These are phyloP conservation scores for Neomonachus schauinslandi DNA, from an alignment of 2,113 vertebrate species.

Conservation along the genomic window DNA sequence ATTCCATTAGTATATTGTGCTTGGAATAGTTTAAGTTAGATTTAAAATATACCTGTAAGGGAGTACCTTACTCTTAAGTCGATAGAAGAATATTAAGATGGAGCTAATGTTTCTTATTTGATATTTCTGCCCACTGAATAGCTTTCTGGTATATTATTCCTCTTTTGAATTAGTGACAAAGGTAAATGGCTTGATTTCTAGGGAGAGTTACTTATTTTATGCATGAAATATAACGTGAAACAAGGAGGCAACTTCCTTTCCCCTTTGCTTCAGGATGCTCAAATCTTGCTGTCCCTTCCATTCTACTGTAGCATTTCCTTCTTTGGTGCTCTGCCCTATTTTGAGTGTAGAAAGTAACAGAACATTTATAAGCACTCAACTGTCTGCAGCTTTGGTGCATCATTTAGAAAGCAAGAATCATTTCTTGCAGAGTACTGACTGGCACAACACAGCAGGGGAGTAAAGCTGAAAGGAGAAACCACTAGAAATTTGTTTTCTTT, in stretches of 20 bases:
- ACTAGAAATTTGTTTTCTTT: slow-evolving; percentile 52
- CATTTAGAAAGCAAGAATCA: slow-evolving; percentile 61
- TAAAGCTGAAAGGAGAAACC: slow-evolving; percentile 30
- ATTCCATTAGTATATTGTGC: background rate
- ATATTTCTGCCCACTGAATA: slow-evolving; percentile 16
- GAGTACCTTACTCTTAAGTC: background rate
- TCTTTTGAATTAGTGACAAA: background rate
- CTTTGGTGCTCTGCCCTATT: background rate
- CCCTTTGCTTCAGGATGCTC: background rate
- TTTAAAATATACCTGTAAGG: background rate
- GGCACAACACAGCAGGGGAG: slow-evolving; percentile 16
- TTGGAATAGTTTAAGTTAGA: slow-evolving; percentile 39
- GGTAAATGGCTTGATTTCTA: background rate
- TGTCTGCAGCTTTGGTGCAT: background rate
- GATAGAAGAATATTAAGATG: background rate
- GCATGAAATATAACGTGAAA: background rate
- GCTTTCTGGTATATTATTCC: background rate
- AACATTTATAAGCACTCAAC: background rate
- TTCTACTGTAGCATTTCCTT: background rate
- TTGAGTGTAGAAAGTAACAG: background rate
- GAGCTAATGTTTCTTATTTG: slow-evolving; percentile 16
- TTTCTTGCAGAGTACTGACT: slow-evolving; percentile 15
- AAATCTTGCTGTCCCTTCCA: background rate
- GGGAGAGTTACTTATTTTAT: background rate
- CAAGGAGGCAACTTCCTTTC: background rate